Conservation (phyloP, 2,113 vertebrate species). For the Notothenia coriiceps region DNA sequence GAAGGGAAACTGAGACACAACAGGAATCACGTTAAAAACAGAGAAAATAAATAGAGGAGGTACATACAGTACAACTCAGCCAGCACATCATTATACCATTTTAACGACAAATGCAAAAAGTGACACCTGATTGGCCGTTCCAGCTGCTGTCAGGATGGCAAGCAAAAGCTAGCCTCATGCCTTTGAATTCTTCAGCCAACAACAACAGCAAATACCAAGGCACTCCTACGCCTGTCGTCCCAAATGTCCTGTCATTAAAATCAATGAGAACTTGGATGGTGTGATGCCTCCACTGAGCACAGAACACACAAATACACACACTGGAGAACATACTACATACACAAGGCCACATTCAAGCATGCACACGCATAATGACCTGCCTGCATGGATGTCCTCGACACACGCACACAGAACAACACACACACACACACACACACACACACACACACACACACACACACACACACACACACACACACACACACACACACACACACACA, state of each 20-base stretch:
- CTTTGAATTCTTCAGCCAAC: slow-evolving; percentile 38
- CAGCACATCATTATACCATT: slow-evolving; percentile 27
- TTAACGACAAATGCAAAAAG: slow-evolving; percentile 13
- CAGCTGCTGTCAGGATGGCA: slow-evolving; percentile 27
- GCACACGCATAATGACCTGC: slow-evolving; percentile 5
- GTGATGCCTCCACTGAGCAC: not conserved
- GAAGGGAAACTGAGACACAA: not conserved
- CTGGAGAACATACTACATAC: not conserved
- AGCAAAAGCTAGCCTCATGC: slow-evolving; percentile 20
- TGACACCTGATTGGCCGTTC: slow-evolving; percentile 24
- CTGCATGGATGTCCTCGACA: not conserved
- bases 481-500: too few relatives aligned
- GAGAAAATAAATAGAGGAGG: not conserved
- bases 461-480: too few relatives aligned
- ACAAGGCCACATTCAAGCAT: slow-evolving; percentile 10
- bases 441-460: too few relatives aligned
- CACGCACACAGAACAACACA: too few relatives aligned
- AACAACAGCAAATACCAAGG: slow-evolving; percentile 39
- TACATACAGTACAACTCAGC: not conserved
- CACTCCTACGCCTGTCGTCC: slow-evolving; percentile 15
- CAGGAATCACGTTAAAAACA: not conserved
- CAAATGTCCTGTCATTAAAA: slow-evolving; percentile 48
- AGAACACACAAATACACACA: slow-evolving; percentile 15
- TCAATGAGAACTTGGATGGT: slow-evolving; percentile 7
- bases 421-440: too few relatives aligned